These are phyloP conservation scores for Macrotis lagotis DNA, from an alignment of 2,113 vertebrate genomes.

Conservation along the genomic window DNA sequence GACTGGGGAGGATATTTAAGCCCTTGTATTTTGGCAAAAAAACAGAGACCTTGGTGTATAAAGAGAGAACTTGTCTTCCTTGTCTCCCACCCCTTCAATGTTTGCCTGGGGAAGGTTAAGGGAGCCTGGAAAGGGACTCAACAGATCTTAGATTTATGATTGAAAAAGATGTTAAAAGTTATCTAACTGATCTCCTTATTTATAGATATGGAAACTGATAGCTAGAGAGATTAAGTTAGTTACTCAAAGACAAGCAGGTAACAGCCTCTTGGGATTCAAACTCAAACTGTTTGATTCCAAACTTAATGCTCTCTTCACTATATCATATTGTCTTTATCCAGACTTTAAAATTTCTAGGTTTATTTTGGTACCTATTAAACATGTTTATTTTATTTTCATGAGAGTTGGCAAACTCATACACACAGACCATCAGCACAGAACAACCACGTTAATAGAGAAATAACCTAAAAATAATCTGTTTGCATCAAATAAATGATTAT, in stretches of 20 bases:
- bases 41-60: too few species aligned
- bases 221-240: not conserved
- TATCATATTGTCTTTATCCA: not conserved
- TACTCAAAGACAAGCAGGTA: not conserved
- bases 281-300: not conserved
- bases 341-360: not conserved
- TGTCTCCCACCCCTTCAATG: too few species aligned
- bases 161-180: not conserved
- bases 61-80: too few species aligned
- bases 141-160: not conserved
- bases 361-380: not conserved
- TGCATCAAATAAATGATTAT: not conserved
- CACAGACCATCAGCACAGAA: not conserved
- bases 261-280: not conserved
- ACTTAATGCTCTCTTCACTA: not conserved
- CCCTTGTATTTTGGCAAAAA: too few species aligned
- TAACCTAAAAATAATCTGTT: not conserved
- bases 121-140: too few species aligned
- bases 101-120: too few species aligned
- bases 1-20: too few species aligned
- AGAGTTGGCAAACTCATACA: not conserved
- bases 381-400: not conserved
- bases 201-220: not conserved
- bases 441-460: not conserved
- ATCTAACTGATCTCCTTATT: not conserved